Percentiles rank a stretch among this genome's conserved stretches.
These are phyloP conservation scores for Drosophila cognata DNA, from an alignment of 2,888 invertebrate genomes.

Conservation along the genomic window DNA sequence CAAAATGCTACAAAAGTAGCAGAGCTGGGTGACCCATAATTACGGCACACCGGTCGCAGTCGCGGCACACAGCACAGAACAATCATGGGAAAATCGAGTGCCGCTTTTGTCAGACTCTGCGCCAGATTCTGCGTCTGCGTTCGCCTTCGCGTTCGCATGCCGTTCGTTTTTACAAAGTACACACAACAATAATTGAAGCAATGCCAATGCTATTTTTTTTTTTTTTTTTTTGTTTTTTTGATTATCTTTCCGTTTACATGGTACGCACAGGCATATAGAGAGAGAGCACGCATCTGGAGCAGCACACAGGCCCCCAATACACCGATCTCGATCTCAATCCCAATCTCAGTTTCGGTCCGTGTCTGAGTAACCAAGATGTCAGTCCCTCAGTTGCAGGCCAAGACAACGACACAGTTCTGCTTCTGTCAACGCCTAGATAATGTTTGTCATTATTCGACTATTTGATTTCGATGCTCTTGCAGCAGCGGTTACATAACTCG, in stretches of 20 bases:
- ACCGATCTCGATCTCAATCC: conserved; percentile 26
- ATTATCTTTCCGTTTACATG: conserved; percentile 73
- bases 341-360: conserved; percentile 23
- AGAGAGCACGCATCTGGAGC: conserved; percentile 40
- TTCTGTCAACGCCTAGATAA: conserved; percentile 67
- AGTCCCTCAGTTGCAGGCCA: conserved; percentile 7
- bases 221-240: conserved; percentile 78
- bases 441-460: conserved; percentile 57
- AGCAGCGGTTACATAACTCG: not conserved
- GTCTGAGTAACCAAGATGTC: conserved; percentile 5
- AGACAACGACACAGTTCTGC: conserved; percentile 38
- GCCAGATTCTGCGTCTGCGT: not conserved
- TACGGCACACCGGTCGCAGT: conserved; percentile 63
- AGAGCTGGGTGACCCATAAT: conserved; percentile 77
- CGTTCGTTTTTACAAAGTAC: conserved; percentile 57
- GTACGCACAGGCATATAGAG: conserved; percentile 49
- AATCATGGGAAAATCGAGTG: conserved; percentile 77
- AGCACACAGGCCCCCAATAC: conserved; percentile 26
- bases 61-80: conserved; percentile 58
- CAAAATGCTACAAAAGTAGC: conserved; percentile 28
- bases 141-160: not conserved
- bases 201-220: conserved; percentile 70
- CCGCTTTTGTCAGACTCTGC: not conserved
- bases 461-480: conserved; percentile 51
- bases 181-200: conserved; percentile 69